Base-by-base conservation (phyloP, 2,888 invertebrate genomes). In the Hirtodrosophila histrioides region DNA sequence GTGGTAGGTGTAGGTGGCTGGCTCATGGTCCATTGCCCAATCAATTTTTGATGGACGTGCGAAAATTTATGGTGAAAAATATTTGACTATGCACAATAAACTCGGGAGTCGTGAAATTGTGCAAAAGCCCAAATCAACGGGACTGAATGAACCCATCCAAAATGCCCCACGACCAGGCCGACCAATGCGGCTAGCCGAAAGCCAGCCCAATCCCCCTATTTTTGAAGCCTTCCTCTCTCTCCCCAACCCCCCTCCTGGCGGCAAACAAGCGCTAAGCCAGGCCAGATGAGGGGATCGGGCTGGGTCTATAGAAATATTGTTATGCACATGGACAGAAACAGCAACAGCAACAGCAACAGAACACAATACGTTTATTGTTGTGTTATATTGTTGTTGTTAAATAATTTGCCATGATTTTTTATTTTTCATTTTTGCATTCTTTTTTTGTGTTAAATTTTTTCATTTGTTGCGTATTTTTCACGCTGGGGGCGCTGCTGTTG, bases 21-120 rank as follows among this genome's bases (percentile, higher is more conserved):
- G 53, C 43, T 53, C 63, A 69, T 45, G 78, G 71, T 48, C 29
- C 62, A 69, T 48, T 72, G 79, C 69, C 60, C 89, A 84, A 89
- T 85, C 80, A 85, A 85, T 85, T 85, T 88, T 85, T 89, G 89
- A 85, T 85, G 78, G 89, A 79, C 88, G 89, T 89, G 85, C 85
- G 85, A 89, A 85, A 88, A 27, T 88, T 88, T 88, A 89, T 88
- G 87, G 89, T 77, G 80, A 86, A 84, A 87, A 77, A 86, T 85
- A 83, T 85, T 89, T 89, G 81, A 73, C 84, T 89, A 88, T 85
- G 77, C 89, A 88, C 89, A 87, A 87, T 86, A 84, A 86, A 83
- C 69, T 71, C 58, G 46, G 53, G 36, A 45, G 41, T 46, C 44
- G 35, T 50, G 54, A 73, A 66, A 66, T 66, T 72, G 67, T 50